Conservation (phyloP, 1,140 invertebrate genomes). For the Drosophila navojoa region DNA sequence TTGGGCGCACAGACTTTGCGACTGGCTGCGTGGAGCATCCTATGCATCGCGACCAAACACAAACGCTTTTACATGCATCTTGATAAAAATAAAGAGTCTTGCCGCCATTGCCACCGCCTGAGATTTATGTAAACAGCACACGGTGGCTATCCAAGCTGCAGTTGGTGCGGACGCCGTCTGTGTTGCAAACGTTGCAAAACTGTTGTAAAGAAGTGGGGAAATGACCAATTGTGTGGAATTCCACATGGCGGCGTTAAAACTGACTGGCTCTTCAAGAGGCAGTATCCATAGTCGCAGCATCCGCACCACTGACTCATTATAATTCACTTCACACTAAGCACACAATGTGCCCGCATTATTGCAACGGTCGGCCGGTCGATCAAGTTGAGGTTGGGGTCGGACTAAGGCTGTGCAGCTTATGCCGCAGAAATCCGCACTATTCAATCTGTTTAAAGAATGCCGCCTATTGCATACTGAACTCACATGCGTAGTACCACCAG, state of each 20-base stretch:
- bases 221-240: conserved; percentile 56
- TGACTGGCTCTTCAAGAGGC: conserved; percentile 12
- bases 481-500: conserved; percentile 20
- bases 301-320: conserved; percentile 39
- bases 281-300: conserved; percentile 14
- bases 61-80: conserved; percentile 35
- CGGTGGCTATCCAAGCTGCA: conserved; percentile 17
- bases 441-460: conserved; percentile 44
- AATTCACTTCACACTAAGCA: conserved; percentile 52
- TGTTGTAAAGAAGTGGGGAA: conserved; percentile 18
- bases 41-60: conserved; percentile 20
- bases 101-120: conserved; percentile 7
- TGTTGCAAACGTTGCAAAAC: conserved; percentile 26
- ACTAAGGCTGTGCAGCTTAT: conserved; percentile 11
- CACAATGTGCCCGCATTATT: conserved; percentile 46
- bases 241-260: conserved; percentile 45
- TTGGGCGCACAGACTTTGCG: conserved; percentile 8
- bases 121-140: conserved; percentile 51
- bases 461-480: conserved; percentile 29
- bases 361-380: conserved; percentile 20
- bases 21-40: conserved; percentile 8
- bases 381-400: conserved; percentile 13
- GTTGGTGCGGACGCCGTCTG: conserved; percentile 15
- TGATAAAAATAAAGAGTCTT: conserved; percentile 44
- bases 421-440: conserved; percentile 34